phyloP scores from a whole-genome alignment of 2,888 invertebrate species.

The Allacma fusca region DNA sequence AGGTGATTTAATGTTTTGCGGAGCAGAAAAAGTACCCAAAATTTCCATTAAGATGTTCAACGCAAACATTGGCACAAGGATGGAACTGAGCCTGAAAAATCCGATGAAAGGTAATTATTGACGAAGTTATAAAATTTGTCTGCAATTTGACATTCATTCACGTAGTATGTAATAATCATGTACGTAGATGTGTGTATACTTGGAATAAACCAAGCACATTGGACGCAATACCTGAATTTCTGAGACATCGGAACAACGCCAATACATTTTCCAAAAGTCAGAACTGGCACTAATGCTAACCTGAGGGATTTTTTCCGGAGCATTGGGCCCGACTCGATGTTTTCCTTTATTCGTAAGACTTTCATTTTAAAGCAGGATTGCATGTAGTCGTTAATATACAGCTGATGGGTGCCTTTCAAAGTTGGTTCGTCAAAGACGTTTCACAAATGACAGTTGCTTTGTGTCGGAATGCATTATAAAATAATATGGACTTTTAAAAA shows the following conservation, averaged over 20 bases:
- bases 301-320: background rate
- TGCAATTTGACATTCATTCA: no score
- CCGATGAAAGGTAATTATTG: no score
- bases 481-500: no score
- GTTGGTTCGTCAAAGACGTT: no score
- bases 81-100: background rate
- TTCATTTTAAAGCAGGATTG: no score
- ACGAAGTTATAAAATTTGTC: no score
- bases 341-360: background rate
- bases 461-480: no score
- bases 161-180: no score
- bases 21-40: background rate
- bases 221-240: background rate
- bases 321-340: background rate
- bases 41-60: background rate
- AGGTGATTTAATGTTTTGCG: background rate
- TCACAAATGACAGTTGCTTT: no score
- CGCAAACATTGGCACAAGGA: background rate
- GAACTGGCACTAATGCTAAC: background rate
- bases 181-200: no score
- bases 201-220: background rate
- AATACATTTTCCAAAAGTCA: background rate
- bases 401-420: no score
- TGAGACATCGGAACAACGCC: background rate
- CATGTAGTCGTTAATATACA: no score